Evolutionary conservation across 2,797 vertebrate genomes (phyloP), one percentile per base, ranked within the genome.

Genomic region (Ceryle rudis): DNA sequence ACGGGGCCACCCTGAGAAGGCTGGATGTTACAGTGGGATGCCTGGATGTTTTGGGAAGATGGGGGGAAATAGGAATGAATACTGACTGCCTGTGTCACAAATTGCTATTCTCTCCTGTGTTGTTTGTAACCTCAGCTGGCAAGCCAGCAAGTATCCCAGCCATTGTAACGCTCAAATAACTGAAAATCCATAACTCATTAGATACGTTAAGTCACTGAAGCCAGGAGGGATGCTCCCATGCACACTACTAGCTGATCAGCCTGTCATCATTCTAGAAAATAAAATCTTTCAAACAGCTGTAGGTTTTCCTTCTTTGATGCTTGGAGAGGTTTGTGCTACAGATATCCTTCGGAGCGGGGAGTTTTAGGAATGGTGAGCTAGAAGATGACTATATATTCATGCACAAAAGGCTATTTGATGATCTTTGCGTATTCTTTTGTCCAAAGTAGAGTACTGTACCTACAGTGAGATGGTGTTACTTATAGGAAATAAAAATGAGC

Each of bases 11-110:
- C 62, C 13, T 87, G 54, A 47, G 66, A 41, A 47, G 41, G 22
- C 23, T 52, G 5, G 0, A 13, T 44, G 47, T 54, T 73, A 22
- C 9, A 21, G 33, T 20, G 5, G 9, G 4, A 2, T 14, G 5
- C 33, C 11, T 26, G 46, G 12, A 29, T n/a, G 39, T 60, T 73
- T 31, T 7, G 65, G 44, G n/a, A 85, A 54, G 12, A 11, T 29
- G 8, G 9, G 29, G 7, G 52, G 23, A 51, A 47, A 13, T 33
- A 29, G 7, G 39, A 51, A 41, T 25, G 39, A 60, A 15, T 14
- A 4, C 33, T 37, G 66, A 5, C 44, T 87, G 60, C 25, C 35
- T 70, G 7, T 35, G 44, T 54, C 41, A 51, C 51, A 55, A 69
- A 47, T 44, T 69, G 28, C 51, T 55, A 3, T 60, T 46, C 25